Evolutionary conservation across 2,888 invertebrate species (phyloP).

Genomic region (Melikaiella ostensackeni): DNA sequence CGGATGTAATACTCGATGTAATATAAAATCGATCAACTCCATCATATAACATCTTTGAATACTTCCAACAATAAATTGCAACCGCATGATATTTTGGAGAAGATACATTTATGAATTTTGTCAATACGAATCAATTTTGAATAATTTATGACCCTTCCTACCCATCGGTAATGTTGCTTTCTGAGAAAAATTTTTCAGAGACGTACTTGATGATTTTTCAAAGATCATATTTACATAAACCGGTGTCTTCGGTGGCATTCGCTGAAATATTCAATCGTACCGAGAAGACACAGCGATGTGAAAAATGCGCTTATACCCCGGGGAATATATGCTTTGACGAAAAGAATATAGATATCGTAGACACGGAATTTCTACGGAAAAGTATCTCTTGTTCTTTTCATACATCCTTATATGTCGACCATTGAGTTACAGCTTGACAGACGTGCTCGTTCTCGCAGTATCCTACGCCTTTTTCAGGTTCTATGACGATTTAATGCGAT

Average conservation of each 20-base stretch:
- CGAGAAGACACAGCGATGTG: slow-evolving; percentile 4
- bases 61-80: background rate
- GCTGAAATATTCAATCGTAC: slow-evolving; percentile 36
- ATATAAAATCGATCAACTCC: background rate
- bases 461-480: background rate
- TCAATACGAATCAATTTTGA: background rate
- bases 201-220: background rate
- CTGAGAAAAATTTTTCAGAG: background rate
- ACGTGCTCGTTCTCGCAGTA: slow-evolving; percentile 1
- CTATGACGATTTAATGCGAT: background rate
- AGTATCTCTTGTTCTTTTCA: slow-evolving; percentile 3
- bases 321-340: slow-evolving; percentile 26
- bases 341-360: slow-evolving; percentile 33
- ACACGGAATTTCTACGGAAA: slow-evolving; percentile 4
- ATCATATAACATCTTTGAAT: background rate
- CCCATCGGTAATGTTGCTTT: background rate
- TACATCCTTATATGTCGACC: slow-evolving; percentile 37
- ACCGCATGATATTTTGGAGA: background rate
- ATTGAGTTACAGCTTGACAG: slow-evolving; percentile 28
- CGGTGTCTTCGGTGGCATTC: slow-evolving; percentile 13
- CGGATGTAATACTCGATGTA: background rate
- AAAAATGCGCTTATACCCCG: slow-evolving; percentile 11
- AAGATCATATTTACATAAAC: slow-evolving; percentile 27
- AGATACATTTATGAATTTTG: background rate
- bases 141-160: background rate